A percentile compares a stretch with the other conserved stretches of the same genome.
Evolutionary conservation across 2,797 vertebrate species (phyloP).

Genomic region (Pipistrellus nathusii): DNA sequence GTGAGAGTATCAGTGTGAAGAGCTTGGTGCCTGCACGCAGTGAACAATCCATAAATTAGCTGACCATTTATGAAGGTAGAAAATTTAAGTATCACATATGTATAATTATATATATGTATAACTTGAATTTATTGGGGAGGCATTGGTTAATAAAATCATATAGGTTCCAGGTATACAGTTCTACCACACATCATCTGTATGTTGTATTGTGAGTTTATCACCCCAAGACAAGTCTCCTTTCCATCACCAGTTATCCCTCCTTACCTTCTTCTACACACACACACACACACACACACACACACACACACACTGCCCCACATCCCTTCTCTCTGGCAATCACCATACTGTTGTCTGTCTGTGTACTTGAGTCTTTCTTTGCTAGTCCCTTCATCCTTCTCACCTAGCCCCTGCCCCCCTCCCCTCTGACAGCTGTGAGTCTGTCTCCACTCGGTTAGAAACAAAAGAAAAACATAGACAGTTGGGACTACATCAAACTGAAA

Average conservation of each 20-base stretch:
- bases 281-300: too few relatives aligned
- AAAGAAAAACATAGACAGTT: background rate
- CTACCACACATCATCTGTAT: background rate
- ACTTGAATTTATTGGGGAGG: background rate
- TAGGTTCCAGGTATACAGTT: background rate
- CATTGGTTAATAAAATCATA: background rate
- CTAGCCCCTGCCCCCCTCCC: too few relatives aligned
- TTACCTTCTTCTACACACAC: background rate
- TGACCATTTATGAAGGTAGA: background rate
- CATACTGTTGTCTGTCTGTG: background rate
- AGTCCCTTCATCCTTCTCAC: background rate
- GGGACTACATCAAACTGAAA: too few relatives aligned
- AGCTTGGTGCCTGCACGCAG: background rate
- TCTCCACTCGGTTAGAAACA: background rate
- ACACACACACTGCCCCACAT: too few relatives aligned
- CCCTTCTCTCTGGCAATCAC: background rate
- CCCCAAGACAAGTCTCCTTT: background rate
- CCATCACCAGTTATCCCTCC: background rate
- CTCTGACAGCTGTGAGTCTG: background rate
- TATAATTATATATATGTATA: background rate
- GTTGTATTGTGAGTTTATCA: background rate
- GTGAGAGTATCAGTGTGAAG: background rate
- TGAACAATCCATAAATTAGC: background rate
- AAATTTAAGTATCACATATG: background rate
- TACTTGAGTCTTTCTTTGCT: background rate